Conservation (phyloP, 2,797 vertebrate genomes). For the Gadopsis bispinosus region DNA sequence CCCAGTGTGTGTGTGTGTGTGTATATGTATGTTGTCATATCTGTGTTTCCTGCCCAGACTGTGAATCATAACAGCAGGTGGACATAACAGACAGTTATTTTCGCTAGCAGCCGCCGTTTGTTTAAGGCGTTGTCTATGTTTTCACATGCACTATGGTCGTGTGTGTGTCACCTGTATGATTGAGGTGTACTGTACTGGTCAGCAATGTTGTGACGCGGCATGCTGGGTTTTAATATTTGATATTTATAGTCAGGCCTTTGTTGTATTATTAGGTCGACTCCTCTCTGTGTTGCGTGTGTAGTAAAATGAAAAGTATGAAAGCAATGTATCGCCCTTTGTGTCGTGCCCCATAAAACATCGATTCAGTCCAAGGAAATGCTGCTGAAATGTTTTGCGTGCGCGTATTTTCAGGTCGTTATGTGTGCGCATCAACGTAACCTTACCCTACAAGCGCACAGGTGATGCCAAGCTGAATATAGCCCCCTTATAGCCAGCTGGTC, state of each 20-base stretch:
- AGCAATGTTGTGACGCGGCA: not conserved
- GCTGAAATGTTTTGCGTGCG: slow-evolving; percentile 49
- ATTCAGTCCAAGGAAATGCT: slow-evolving; percentile 42
- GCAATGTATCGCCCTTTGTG: slow-evolving; percentile 12
- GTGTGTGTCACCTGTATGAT: slow-evolving; percentile 32
- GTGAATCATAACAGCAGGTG: slow-evolving; percentile 76
- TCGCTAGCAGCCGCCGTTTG: slow-evolving; percentile 56
- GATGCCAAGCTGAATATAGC: slow-evolving; percentile 87
- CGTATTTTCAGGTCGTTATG: slow-evolving; percentile 52
- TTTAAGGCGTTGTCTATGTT: slow-evolving; percentile 63
- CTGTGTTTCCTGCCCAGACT: slow-evolving; percentile 67
- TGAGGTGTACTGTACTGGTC: not conserved
- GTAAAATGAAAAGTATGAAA: slow-evolving; percentile 21
- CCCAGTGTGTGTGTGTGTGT: slow-evolving; percentile 28
- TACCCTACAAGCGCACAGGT: slow-evolving; percentile 82
- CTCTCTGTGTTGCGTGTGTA: slow-evolving; percentile 12
- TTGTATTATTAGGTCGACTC: slow-evolving; percentile 33
- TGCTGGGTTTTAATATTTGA: slow-evolving; percentile 19
- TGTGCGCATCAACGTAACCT: slow-evolving; percentile 77
- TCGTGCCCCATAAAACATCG: slow-evolving; percentile 50
- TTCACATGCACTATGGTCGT: slow-evolving; percentile 2
- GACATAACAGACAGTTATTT: slow-evolving; percentile 62
- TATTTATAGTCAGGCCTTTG: slow-evolving; percentile 12
- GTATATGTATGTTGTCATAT: slow-evolving; percentile 45
- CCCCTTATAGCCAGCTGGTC: slow-evolving; percentile 82